Base-by-base conservation (phyloP, 2,797 vertebrate species). In the Syngnathus rostellatus region DNA sequence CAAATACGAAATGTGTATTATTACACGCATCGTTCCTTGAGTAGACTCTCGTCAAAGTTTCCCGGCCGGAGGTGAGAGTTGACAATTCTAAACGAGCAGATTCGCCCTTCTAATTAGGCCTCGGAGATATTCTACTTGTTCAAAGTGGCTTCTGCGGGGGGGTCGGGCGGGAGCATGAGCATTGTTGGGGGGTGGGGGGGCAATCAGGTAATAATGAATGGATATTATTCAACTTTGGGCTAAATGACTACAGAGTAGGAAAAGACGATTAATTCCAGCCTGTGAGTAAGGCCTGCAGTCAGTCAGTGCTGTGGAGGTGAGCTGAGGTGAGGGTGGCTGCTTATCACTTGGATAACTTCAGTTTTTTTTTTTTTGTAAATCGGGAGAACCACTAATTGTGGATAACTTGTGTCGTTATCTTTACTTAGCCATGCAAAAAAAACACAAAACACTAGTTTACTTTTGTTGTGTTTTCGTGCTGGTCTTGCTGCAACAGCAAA, bases 51-150 rank as follows among this genome's bases (percentile, higher is more conserved):
- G 94, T 94, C 92, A 91, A 92, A 89, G 91, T 76, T 77, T 94
- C 89, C 87, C 89, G 91, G 93, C 93, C 93, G 86, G 92, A 95
- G 94, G 94, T 95, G 94, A 95, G 93, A 90, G 92, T 91, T 91
- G 93, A 94, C 92, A 90, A 94, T 92, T 90, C 90, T 87, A 69
- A 90, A 92, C 89, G 89, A 91, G 92, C 79, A 85, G 90, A 83
- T 68, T 71, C 84, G 82, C 76, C 75, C 74, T 85, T 87, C 87
- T 90, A 91, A 92, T 91, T 91, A 88, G 86, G 89, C 88, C 89
- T 89, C 23, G 75, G 82, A 90, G 89, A 89, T 83, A 89, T 70
- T 62, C 76, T 59, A 80, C 67, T 72, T 74, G 80, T 87, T 91
- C 86, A 90, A 90, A 90, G 87, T 76, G 69, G 41, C 63, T 46